Evolutionary conservation across 2,113 vertebrate genomes (phyloP), one percentile per base, ranked within the genome.

Genomic region (Cygnus atratus): DNA sequence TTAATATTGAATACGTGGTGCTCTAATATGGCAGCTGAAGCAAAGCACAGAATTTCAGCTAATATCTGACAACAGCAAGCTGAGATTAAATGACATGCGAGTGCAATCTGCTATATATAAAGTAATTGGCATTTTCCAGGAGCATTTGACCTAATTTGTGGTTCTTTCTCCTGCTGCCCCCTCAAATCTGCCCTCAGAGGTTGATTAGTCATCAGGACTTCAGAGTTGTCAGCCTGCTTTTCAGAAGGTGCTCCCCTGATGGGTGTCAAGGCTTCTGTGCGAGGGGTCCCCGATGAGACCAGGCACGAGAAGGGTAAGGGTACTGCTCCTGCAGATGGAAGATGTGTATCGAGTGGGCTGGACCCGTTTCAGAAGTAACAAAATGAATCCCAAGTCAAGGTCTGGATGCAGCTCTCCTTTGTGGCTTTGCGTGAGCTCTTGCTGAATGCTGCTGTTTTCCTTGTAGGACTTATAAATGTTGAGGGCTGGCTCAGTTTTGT

Each of bases 1-100:
- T 97, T 93, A 96, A 96, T 96, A 96, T 92, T 95, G 87, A 95
- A 66, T 82, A 87, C 8, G 0, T 83, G 82, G n/a, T 44, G 16
- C 58, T 95, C 73, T 25, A 84, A 72, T 92, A 72, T 50, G 70
- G 94, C 90, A 90, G 61, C 44, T 1, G 0, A 75, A 72, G 92
- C 74, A 85, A 80, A 92, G 73, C 84, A 48, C 59, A 55, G 77
- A 79, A 31, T 93, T 96, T 93, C 89, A 80, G 90, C 89, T 90
- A 75, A 72, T 93, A 88, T 84, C 95, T 96, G 92, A 93, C 93
- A 96, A 71, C 8, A 2, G 77, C 82, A 87, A 65, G 58, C 90
- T 48, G 84, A 94, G 95, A 95, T 92, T 63, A 96, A 88, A 58
- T 77, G n/a, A 46, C 79, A 62, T 72, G 74, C 3, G 20, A 88